Base-by-base conservation (phyloP, 2,113 vertebrate species). In the Zosterops borbonicus region DNA sequence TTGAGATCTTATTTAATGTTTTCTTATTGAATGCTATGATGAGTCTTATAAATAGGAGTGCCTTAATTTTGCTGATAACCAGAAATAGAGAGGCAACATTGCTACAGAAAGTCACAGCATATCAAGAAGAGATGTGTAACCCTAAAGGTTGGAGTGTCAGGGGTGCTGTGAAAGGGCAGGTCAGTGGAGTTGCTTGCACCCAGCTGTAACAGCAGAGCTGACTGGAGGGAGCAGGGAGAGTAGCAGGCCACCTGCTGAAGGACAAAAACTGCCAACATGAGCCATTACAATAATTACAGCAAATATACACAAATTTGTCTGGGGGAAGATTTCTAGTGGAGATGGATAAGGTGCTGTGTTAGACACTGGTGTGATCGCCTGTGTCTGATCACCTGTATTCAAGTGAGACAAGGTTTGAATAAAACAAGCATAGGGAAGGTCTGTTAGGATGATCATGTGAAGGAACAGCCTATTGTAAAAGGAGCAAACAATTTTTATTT, bases 171-270 rank as follows among this genome's bases (percentile, higher is more conserved):
- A 44, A 35, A 52, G n/a, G 56, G 8, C 49, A 19, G 15, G 29
- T 9, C 13, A 18, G 3, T 0, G 0, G 37, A 83, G 44, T 42
- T 2, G 0, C 60, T 31, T 44, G 16, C 10, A 8, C 16, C 5
- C 52, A 67, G 56, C 39, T 47, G 68, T 39, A 74, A 31, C 10
- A 78, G 47, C 82, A 68, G 59, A 71, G 49, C 31, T 63, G 31
- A 49, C 73, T 87, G 69, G 53, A 21, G 19, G 25, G 16, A 62
- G 37, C 14, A 1, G 25, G 33, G 23, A 65, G 41, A 25, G 29
- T 25, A 42, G 27, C 2, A 4, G 28, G 33, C 33, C 75, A 56
- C 17, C 33, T 62, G 42, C 50, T 52, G 47, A 28, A 56, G 52
- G 52, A 29, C 55, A 13, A 52, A 58, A 56, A 28, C 56, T 82